Conservation (phyloP, 1,140 invertebrate species). For the Drosophila kanapiae region DNA sequence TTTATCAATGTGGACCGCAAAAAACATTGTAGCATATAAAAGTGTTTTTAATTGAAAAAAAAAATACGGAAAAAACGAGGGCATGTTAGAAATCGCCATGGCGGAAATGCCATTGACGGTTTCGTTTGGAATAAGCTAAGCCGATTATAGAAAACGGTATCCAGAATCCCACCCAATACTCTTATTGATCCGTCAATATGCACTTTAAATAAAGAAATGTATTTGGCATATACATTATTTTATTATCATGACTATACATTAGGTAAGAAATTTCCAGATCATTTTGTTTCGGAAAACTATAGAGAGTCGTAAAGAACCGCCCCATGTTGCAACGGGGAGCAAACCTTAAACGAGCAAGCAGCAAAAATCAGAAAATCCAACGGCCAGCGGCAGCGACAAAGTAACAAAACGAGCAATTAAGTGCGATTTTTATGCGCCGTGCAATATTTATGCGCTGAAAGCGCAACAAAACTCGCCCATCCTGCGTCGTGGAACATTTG, state of each 20-base stretch:
- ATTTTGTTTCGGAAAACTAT: not conserved
- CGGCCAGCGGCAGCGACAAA: conserved; percentile 51
- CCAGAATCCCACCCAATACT: not conserved
- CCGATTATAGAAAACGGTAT: not conserved
- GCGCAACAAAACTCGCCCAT: conserved; percentile 43
- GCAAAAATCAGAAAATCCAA: conserved; percentile 12
- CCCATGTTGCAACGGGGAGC: not conserved
- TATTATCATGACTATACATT: no score
- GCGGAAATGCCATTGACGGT: not conserved
- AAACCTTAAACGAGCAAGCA: conserved; percentile 15
- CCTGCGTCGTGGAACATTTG: conserved; percentile 1
- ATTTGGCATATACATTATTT: no score
- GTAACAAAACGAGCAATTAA: conserved; percentile 76
- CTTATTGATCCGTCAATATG: no score
- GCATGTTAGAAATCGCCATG: not conserved
- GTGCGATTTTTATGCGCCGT: conserved; percentile 68
- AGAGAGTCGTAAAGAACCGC: not conserved
- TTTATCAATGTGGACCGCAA: not conserved
- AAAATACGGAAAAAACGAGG: not conserved
- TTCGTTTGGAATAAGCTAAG: not conserved
- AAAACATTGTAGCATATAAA: conserved; percentile 1
- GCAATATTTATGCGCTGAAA: conserved; percentile 63
- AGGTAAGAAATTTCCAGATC: no score
- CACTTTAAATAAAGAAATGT: no score
- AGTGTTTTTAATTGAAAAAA: conserved; percentile 1